These are phyloP conservation scores for Propithecus perrieri DNA, from an alignment of 2,797 vertebrate genomes.

Conservation along the genomic window DNA sequence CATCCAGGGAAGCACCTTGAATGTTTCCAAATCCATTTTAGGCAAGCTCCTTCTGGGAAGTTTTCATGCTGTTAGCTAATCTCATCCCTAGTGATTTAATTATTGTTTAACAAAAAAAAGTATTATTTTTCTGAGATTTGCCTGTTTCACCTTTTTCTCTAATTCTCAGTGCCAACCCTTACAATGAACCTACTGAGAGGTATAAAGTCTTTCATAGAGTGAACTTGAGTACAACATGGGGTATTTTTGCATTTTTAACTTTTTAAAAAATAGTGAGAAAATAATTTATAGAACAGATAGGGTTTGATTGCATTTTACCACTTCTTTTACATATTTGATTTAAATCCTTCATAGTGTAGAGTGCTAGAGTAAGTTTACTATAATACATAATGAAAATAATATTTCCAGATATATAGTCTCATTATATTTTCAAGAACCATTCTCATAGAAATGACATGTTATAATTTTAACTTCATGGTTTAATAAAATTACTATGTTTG, in stretches of 20 bases:
- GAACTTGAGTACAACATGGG: background rate
- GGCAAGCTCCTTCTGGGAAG: constrained; percentile 13
- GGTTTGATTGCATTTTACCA: background rate
- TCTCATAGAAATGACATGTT: background rate
- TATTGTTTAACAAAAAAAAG: constrained; percentile 47
- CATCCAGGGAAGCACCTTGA: background rate
- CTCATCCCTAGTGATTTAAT: constrained; percentile 53
- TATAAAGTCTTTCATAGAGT: background rate
- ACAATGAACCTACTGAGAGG: background rate
- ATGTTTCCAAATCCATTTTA: constrained; percentile 58
- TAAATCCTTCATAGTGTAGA: background rate
- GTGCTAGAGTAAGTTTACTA: background rate
- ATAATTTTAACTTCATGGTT: constrained; percentile 17
- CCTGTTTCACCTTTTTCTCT: constrained; percentile 2
- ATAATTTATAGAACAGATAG: background rate
- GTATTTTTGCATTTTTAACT: background rate
- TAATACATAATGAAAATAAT: background rate
- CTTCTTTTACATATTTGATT: background rate
- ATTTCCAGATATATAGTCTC: background rate
- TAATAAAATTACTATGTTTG: background rate
- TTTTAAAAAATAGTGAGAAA: background rate
- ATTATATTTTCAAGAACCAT: constrained; percentile 15
- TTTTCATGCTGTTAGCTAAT: constrained; percentile 46
- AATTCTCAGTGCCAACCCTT: background rate
- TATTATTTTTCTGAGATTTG: constrained; percentile 41